phyloP scores from a whole-genome alignment of 2,113 vertebrate genomes.

The Gallinago media region DNA sequence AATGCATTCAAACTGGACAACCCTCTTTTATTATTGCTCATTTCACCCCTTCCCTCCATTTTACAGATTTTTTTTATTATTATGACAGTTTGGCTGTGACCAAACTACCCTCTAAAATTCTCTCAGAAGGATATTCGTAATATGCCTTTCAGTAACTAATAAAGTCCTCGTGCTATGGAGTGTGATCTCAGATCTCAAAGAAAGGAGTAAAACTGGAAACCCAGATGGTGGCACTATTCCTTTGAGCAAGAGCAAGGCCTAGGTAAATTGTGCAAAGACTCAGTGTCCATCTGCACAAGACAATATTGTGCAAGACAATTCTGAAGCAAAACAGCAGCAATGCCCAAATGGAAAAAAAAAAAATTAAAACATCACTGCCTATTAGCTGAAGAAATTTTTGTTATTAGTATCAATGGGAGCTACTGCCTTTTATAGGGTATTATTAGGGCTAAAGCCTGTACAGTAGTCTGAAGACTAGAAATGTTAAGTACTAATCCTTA shows the following conservation, averaged over 20 bases:
- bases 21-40: slow-evolving; percentile 1
- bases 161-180: neutral
- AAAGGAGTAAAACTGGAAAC: neutral
- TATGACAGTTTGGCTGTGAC: slow-evolving; percentile 6
- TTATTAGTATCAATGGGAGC: neutral
- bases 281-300: neutral
- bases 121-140: neutral
- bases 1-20: neutral
- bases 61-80: neutral
- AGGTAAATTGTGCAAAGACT: neutral
- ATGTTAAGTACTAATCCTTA: neutral
- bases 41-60: neutral
- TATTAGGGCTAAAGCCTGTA: neutral
- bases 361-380: neutral
- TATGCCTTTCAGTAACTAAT: neutral
- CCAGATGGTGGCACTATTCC: neutral
- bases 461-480: neutral
- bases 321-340: neutral
- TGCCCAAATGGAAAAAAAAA: neutral
- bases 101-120: neutral
- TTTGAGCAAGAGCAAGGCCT: neutral
- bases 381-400: neutral
- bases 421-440: neutral
- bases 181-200: neutral
- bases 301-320: neutral